phyloP scores from a whole-genome alignment of 2,888 invertebrate genomes.

The Scaptomyza flava region DNA sequence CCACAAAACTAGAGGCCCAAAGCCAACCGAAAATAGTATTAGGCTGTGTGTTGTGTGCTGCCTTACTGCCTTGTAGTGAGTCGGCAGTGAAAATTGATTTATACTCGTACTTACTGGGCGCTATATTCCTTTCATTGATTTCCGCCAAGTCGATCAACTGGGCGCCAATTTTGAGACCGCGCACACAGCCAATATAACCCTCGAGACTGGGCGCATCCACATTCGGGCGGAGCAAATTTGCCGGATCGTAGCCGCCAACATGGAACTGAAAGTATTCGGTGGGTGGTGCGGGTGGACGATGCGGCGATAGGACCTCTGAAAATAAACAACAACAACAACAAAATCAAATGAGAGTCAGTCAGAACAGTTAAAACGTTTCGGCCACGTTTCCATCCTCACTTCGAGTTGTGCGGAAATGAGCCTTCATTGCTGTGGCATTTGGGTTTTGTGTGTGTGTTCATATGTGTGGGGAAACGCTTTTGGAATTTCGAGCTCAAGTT shows the following conservation, averaged over 20 bases:
- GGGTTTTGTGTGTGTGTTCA: slow-evolving; percentile 32
- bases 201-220: slow-evolving; percentile 86
- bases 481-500: slow-evolving; percentile 66
- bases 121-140: slow-evolving; percentile 88
- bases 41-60: slow-evolving; percentile 13
- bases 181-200: slow-evolving; percentile 94
- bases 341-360: slow-evolving; percentile 58
- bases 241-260: slow-evolving; percentile 93
- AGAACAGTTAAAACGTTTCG: slow-evolving; percentile 9
- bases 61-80: not conserved
- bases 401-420: slow-evolving; percentile 61
- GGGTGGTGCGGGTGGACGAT: slow-evolving; percentile 94
- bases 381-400: slow-evolving; percentile 7
- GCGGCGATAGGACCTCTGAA: slow-evolving; percentile 93
- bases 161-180: slow-evolving; percentile 93
- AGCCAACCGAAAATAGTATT: slow-evolving; percentile 28
- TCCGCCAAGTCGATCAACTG: slow-evolving; percentile 91
- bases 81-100: slow-evolving; percentile 61
- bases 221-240: slow-evolving; percentile 88
- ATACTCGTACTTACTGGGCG: slow-evolving; percentile 86
- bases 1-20: slow-evolving; percentile 18
- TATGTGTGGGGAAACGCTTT: not conserved
- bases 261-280: slow-evolving; percentile 95
- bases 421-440: slow-evolving; percentile 70
- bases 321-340: slow-evolving; percentile 67